phyloP scores from a whole-genome alignment of 2,797 vertebrate species.

The Phataginus tricuspis region DNA sequence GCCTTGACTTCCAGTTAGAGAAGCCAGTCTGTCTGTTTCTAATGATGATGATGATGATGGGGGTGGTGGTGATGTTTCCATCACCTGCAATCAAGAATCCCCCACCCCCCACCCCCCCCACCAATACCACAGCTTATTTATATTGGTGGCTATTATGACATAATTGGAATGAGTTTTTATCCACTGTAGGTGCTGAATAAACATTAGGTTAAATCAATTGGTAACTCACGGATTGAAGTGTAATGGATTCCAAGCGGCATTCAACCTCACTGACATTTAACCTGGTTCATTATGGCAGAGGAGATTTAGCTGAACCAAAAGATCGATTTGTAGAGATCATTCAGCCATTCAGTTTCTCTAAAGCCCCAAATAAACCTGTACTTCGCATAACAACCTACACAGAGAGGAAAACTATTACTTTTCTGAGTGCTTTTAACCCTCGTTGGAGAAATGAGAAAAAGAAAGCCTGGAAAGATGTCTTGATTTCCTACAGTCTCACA shows the following conservation, averaged over 20 bases:
- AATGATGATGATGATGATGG: neutral
- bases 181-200: neutral
- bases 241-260: neutral
- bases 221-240: neutral
- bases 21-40: neutral
- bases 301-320: constrained; percentile 2
- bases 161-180: neutral
- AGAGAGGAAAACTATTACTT: neutral
- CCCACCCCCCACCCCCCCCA: too few relatives aligned
- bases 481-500: neutral
- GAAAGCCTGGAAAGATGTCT: neutral
- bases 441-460: neutral
- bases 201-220: neutral
- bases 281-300: constrained; percentile 17
- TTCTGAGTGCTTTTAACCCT: neutral
- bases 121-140: neutral
- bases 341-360: neutral
- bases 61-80: neutral
- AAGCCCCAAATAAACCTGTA: neutral
- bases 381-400: neutral
- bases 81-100: neutral
- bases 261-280: neutral
- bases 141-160: neutral
- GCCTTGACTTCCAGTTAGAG: neutral
- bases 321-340: constrained; percentile 9